Conservation (phyloP, 2,888 invertebrate genomes). For the Eurytoma adleriae region DNA sequence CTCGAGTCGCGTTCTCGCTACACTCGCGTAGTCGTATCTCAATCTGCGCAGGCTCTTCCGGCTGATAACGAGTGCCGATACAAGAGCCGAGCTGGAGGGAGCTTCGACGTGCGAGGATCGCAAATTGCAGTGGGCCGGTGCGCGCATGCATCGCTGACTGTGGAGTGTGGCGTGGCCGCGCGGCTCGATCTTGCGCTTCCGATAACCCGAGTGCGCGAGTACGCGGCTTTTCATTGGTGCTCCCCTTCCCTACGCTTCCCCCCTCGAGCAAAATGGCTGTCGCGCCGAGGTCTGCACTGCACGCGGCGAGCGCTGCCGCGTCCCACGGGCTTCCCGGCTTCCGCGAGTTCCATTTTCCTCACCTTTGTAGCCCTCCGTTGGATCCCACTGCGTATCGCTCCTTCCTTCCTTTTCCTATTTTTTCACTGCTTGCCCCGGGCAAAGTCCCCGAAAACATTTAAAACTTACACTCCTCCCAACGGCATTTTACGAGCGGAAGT, state of each 20-base stretch:
- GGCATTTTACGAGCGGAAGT: constrained; percentile 50
- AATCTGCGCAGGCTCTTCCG: constrained; percentile 64
- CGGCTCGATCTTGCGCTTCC: constrained; percentile 23
- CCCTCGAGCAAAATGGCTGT: constrained; percentile 11
- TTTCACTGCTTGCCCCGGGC: too few species aligned
- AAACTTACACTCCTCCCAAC: too few species aligned
- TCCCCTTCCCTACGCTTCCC: neutral
- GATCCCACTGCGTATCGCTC: too few species aligned
- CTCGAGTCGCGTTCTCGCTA: constrained; percentile 55
- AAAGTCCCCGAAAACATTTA: too few species aligned
- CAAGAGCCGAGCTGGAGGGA: constrained; percentile 2
- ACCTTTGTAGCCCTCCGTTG: too few species aligned
- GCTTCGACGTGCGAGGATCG: constrained; percentile 58
- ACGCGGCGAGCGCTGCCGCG: neutral
- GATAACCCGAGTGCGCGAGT: constrained; percentile 22
- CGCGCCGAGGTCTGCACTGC: neutral
- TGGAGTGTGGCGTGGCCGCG: neutral
- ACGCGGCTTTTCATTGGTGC: constrained; percentile 6
- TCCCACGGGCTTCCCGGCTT: neutral
- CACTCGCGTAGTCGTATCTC: constrained; percentile 61
- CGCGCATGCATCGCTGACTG: constrained; percentile 24
- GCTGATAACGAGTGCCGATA: constrained; percentile 70
- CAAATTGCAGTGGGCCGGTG: constrained; percentile 57
- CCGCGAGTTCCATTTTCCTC: neutral
- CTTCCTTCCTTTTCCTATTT: too few species aligned